Percentiles rank a stretch among this genome's conserved stretches.
These are phyloP conservation scores for Lasioglossum morio DNA, from an alignment of 2,888 invertebrate genomes.

Conservation along the genomic window DNA sequence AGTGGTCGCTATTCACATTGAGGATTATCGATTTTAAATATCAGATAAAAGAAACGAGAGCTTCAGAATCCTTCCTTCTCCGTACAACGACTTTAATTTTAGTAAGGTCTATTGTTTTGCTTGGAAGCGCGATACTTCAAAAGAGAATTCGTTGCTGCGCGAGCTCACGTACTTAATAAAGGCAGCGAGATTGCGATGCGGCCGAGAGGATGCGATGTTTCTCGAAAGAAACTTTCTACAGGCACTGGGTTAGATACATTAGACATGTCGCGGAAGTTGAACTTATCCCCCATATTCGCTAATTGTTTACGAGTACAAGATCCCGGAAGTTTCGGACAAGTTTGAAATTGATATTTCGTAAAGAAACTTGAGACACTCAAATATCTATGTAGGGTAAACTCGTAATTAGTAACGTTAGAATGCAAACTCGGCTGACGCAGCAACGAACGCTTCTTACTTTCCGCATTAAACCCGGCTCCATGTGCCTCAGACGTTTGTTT, in stretches of 20 bases:
- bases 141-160: not conserved
- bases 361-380: conserved; percentile 55
- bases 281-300: conserved; percentile 39
- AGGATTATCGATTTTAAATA: not conserved
- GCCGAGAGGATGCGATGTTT: not conserved
- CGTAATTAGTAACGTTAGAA: conserved; percentile 58
- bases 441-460: conserved; percentile 21
- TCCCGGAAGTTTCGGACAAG: conserved; percentile 33
- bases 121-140: not conserved
- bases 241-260: conserved; percentile 22
- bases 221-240: conserved; percentile 20
- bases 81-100: not conserved
- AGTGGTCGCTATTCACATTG: not conserved
- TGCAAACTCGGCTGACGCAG: conserved; percentile 30
- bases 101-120: not conserved
- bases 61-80: not conserved
- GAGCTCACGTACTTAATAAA: conserved; percentile 6
- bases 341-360: conserved; percentile 57
- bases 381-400: conserved; percentile 41
- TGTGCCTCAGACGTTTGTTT: not conserved
- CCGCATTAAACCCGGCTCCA: not conserved
- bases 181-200: not conserved
- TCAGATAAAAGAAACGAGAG: not conserved
- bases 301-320: conserved; percentile 47
- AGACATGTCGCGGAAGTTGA: conserved; percentile 32